A percentile compares a stretch with the other conserved stretches of the same genome.
phyloP scores from a whole-genome alignment of 2,888 invertebrate species.

The Ornithoptera priamus region DNA sequence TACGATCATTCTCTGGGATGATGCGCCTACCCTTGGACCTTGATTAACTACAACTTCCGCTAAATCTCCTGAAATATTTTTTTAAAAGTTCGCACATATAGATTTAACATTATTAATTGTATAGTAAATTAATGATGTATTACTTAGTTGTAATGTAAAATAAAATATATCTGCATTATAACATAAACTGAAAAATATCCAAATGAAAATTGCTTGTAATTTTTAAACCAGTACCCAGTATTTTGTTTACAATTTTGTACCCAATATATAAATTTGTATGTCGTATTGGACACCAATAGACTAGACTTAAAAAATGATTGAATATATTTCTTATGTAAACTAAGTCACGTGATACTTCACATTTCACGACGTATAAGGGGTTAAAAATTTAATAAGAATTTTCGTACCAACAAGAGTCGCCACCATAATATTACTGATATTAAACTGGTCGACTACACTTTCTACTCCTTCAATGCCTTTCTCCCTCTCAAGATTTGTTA shows the following conservation, averaged over 20 bases:
- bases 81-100: not conserved
- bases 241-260: no score
- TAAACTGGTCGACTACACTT: constrained; percentile 36
- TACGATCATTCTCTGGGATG: constrained; percentile 64
- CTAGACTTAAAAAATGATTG: no score
- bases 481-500: constrained; percentile 34
- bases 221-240: no score
- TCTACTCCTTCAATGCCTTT: constrained; percentile 17
- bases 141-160: not conserved
- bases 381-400: constrained; percentile 22
- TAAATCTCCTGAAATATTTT: constrained; percentile 77
- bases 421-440: constrained; percentile 81
- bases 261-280: no score
- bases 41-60: constrained; percentile 84
- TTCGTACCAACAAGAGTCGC: constrained; percentile 80
- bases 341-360: not conserved
- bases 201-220: no score
- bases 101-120: no score
- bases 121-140: not conserved
- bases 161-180: no score
- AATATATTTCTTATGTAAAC: not conserved
- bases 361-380: not conserved
- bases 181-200: no score
- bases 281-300: no score
- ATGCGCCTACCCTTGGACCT: constrained; percentile 72